Evolutionary conservation across 2,113 vertebrate species (phyloP).

Genomic region (Tetrao urogallus): DNA sequence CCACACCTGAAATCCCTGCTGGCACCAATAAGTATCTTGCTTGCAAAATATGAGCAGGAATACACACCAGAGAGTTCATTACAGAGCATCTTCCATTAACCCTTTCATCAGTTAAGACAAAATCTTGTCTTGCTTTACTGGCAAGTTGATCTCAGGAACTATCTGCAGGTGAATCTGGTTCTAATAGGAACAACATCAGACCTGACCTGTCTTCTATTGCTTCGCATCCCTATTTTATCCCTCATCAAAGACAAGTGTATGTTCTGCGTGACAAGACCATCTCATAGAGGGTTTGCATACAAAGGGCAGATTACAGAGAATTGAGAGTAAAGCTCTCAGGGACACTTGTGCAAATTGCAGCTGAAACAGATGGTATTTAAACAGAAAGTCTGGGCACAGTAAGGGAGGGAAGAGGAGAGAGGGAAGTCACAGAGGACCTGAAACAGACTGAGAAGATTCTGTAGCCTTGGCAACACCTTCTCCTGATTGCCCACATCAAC

Average conservation of each 20-base stretch:
- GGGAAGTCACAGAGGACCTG: conserved; percentile 38
- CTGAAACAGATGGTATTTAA: conserved; percentile 69
- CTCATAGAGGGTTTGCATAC: not conserved
- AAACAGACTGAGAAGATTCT: conserved; percentile 1
- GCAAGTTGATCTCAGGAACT: not conserved
- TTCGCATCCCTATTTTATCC: not conserved
- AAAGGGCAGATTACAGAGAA: conserved; percentile 31
- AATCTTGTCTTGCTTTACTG: not conserved
- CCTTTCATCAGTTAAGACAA: not conserved
- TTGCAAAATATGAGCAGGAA: not conserved
- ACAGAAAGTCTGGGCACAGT: conserved; percentile 32
- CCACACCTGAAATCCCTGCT: not conserved
- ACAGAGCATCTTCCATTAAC: not conserved
- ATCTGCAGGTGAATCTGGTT: not conserved
- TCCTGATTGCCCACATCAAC: conserved; percentile 40
- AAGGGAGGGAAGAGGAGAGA: not conserved
- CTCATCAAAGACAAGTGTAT: conserved; percentile 31
- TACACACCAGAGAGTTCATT: not conserved
- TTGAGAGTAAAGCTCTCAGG: conserved; percentile 36
- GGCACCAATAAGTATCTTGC: not conserved
- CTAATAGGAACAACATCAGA: not conserved
- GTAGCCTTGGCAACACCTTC: conserved; percentile 63
- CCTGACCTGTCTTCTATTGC: not conserved
- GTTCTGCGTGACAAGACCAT: conserved; percentile 30
- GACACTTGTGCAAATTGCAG: conserved; percentile 62